Evolutionary conservation across 2,888 invertebrate genomes (phyloP), one percentile per base, ranked within the genome.

Genomic region (Cryptocephalus moraei): DNA sequence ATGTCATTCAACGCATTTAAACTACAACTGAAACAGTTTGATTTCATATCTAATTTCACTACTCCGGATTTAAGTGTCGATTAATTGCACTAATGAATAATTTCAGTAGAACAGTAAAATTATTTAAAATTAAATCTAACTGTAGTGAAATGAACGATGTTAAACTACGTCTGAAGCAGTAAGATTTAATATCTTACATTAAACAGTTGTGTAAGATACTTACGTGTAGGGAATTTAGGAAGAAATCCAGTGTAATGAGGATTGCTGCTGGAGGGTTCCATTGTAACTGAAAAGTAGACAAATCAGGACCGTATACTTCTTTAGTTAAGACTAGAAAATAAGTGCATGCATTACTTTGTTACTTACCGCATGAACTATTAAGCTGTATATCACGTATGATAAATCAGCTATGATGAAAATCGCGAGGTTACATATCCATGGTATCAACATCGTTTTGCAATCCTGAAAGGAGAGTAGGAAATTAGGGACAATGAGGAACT

Each of bases 191-290:
- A 22, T 22, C 2, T 22, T 4, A 22, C 6, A 36, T 11, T 6
- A 11, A 2, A 36, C 6, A 36, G 36, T 36, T 36, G 9, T 34
- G 9, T n/a, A 46, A 32, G n/a, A 22, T 48, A 82, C 87, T 86
- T 73, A 88, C 88, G 69, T 88, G 86, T 55, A 87, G 70, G 56
- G 82, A 76, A 58, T 83, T 75, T 45, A 87, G 76, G 70, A 89
- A 88, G 67, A 88, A 85, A 66, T 86, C 86, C 67, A 86, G 63
- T 1, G 86, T 87, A 65, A 86, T 82, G 53, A 88, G 71, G 62
- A 86, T 82, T 41, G 85, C 83, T 3, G 82, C 83, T 51, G 81
- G 75, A 1, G 88, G 88, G 63, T 84, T 84, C 69, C 87, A 84
- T 58, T 76, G 74, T 48, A 81, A 69, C 81, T 85, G 77, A 55